These are phyloP conservation scores for Nymphalis c-album DNA, from an alignment of 2,888 invertebrate species.

Conservation along the genomic window DNA sequence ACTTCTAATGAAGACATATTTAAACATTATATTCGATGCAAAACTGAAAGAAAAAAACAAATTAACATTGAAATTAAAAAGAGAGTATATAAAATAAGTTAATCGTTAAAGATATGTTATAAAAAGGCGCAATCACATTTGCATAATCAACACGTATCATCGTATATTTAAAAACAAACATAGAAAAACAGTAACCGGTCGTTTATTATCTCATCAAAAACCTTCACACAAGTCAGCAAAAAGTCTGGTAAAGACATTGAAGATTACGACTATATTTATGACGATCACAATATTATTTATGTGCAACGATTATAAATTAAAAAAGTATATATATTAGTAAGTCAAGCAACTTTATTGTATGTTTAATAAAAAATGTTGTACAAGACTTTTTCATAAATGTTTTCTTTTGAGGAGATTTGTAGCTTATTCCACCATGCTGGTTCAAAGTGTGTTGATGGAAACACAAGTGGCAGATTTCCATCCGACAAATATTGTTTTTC, in stretches of 20 bases:
- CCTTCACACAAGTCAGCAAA: constrained; percentile 4
- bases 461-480: not conserved
- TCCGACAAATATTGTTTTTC: not conserved
- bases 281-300: too few species aligned
- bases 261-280: not conserved
- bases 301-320: not conserved
- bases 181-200: constrained; percentile 25
- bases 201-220: constrained; percentile 32
- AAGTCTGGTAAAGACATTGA: constrained; percentile 8
- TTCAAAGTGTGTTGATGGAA: not conserved
- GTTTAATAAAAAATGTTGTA: not conserved
- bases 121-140: constrained; percentile 14
- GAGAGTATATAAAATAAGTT: not conserved
- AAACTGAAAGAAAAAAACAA: not conserved
- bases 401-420: too few species aligned
- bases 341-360: too few species aligned
- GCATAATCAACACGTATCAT: constrained; percentile 24
- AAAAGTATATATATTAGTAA: not conserved
- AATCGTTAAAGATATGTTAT: constrained; percentile 1
- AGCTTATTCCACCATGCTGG: not conserved
- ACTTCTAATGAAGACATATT: not conserved
- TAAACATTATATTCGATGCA: not conserved
- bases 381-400: too few species aligned
- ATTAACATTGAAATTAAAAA: not conserved
- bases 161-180: constrained; percentile 28